phyloP scores from a whole-genome alignment of 2,113 vertebrate genomes.

The Vicugna pacos region DNA sequence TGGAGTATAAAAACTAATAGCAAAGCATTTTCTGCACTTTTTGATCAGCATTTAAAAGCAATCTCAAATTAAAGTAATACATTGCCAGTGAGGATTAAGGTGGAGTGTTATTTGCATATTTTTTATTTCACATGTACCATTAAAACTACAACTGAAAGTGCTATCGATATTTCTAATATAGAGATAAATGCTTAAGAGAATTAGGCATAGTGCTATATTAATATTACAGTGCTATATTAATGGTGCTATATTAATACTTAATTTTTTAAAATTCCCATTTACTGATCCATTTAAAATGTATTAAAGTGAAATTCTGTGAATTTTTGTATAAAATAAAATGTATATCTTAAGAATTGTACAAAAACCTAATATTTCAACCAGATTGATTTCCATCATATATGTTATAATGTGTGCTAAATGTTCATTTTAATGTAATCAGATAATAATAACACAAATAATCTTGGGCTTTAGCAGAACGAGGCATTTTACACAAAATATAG shows the following conservation, averaged over 20 bases:
- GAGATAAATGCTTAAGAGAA: not conserved
- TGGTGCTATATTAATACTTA: not conserved
- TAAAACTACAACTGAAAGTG: constrained; percentile 9
- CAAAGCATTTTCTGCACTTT: not conserved
- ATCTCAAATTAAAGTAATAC: constrained; percentile 29
- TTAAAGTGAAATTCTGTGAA: constrained; percentile 22
- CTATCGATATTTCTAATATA: not conserved
- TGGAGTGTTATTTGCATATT: not conserved
- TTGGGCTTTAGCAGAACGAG: not conserved
- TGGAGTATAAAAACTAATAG: not conserved
- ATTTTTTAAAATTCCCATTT: not conserved
- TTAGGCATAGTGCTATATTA: not conserved
- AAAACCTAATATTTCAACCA: not conserved
- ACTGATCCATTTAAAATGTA: not conserved
- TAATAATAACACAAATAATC: not conserved
- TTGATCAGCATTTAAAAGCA: constrained; percentile 20
- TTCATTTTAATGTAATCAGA: not conserved
- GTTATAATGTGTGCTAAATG: not conserved
- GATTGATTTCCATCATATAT: not conserved
- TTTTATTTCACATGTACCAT: constrained; percentile 28
- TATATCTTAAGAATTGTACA: not conserved
- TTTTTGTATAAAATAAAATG: not conserved
- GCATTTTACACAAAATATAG: not conserved
- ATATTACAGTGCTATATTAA: not conserved
- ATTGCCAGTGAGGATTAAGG: not conserved